Conservation (phyloP, 1,140 invertebrate species). For the Acromyrmex echinatior region DNA sequence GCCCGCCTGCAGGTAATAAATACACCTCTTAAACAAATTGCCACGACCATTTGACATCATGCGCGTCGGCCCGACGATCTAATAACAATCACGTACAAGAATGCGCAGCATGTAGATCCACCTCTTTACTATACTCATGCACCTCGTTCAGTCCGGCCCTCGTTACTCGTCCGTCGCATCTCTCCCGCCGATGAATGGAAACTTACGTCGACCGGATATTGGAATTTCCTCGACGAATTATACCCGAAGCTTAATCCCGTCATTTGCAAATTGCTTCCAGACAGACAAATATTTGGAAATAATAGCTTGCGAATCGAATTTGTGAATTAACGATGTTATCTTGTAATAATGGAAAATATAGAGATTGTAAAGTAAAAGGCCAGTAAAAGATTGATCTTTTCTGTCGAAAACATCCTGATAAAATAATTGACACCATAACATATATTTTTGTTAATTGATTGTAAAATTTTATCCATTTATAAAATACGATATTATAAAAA, state of each 20-base stretch:
- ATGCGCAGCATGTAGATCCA: slow-evolving; percentile 59
- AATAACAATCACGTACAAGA: slow-evolving; percentile 68
- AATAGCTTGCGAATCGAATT: neutral
- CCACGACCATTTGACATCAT: slow-evolving; percentile 61
- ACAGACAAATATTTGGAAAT: neutral
- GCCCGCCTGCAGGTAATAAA: slow-evolving; percentile 59
- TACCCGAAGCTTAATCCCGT: slow-evolving; percentile 5
- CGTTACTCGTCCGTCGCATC: neutral
- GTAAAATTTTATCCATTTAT: neutral
- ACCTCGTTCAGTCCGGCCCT: neutral
- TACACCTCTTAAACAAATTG: slow-evolving; percentile 65
- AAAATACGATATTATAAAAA: neutral
- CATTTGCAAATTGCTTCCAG: neutral
- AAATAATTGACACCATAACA: neutral
- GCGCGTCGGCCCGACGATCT: slow-evolving; percentile 54
- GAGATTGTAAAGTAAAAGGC: neutral
- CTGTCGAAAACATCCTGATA: neutral
- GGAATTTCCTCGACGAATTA: slow-evolving; percentile 51
- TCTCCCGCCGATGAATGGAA: slow-evolving; percentile 60
- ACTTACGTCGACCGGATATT: slow-evolving; percentile 51
- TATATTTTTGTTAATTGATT: neutral
- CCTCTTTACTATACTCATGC: neutral
- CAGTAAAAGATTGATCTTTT: neutral
- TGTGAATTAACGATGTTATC: neutral
- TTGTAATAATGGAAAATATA: neutral